Percentiles rank a stretch among this genome's conserved stretches.
These are phyloP conservation scores for Enteromius argenteus DNA, from an alignment of 2,797 vertebrate species.

Conservation along the genomic window DNA sequence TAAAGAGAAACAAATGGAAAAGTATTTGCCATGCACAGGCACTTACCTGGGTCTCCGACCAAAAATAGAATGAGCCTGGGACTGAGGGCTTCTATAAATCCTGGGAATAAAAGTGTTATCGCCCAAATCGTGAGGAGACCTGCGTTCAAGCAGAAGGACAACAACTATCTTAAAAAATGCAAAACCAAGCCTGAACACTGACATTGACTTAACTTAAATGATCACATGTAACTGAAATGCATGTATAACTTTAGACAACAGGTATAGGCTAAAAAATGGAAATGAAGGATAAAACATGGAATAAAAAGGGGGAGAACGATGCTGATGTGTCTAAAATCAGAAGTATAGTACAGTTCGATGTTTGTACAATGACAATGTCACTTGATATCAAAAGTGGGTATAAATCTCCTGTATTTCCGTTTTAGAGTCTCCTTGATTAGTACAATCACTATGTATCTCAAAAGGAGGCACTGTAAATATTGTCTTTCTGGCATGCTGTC, in stretches of 20 bases:
- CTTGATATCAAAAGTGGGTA: background rate
- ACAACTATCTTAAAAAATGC: background rate
- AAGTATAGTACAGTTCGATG: background rate
- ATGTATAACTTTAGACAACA: constrained; percentile 1
- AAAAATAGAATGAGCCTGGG: constrained; percentile 84
- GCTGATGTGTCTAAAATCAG: background rate
- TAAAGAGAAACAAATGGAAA: background rate
- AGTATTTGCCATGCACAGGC: constrained; percentile 26
- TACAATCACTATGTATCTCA: constrained; percentile 60
- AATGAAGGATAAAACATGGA: background rate
- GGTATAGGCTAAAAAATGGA: background rate
- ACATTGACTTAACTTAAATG: background rate
- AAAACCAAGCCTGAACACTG: background rate
- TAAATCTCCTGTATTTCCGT: background rate
- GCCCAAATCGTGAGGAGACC: constrained; percentile 90
- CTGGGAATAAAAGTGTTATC: constrained; percentile 86
- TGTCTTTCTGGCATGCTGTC: constrained; percentile 71
- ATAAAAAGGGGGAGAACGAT: background rate
- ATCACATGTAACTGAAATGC: background rate
- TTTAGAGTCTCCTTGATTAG: constrained; percentile 17
- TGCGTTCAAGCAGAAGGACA: constrained; percentile 65
- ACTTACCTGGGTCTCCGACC: constrained; percentile 91
- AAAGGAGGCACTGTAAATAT: constrained; percentile 77
- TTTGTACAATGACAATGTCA: background rate
- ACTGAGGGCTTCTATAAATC: constrained; percentile 85